Evolutionary conservation across 2,113 vertebrate species (phyloP).

Genomic region (Hypanus sabinus): DNA sequence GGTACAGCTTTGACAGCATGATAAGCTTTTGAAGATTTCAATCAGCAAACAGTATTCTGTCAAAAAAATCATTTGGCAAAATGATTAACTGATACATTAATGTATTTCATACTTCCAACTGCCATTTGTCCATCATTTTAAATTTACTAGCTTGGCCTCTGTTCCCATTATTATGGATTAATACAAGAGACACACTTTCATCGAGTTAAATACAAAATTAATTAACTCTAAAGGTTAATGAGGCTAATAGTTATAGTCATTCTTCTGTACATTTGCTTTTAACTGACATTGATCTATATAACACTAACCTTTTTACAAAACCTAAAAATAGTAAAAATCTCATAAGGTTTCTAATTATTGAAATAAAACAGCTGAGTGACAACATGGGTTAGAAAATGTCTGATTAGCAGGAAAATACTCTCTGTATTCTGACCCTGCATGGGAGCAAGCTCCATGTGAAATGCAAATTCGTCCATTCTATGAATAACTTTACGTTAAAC

Average conservation of each 20-base stretch:
- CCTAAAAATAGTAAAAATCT: not conserved
- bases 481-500: not conserved
- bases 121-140: not conserved
- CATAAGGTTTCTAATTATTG: not conserved
- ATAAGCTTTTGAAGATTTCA: not conserved
- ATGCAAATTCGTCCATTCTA: not conserved
- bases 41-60: not conserved
- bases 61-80: not conserved
- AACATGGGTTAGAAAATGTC: not conserved
- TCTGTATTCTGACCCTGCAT: not conserved
- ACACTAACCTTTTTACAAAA: not conserved
- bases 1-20: not conserved
- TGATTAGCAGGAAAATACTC: not conserved
- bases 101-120: not conserved
- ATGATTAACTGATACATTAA: not conserved
- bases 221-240: conserved; percentile 30
- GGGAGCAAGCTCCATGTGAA: not conserved
- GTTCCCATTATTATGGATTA: not conserved
- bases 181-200: not conserved
- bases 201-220: not conserved
- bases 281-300: conserved; percentile 19
- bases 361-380: not conserved
- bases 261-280: conserved; percentile 1
- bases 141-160: not conserved
- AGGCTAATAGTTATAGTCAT: not conserved